Percentiles rank a stretch among this genome's conserved stretches.
phyloP scores from a whole-genome alignment of 53 echinoderm and acorn worm genomes.

The Holothuria scabra region DNA sequence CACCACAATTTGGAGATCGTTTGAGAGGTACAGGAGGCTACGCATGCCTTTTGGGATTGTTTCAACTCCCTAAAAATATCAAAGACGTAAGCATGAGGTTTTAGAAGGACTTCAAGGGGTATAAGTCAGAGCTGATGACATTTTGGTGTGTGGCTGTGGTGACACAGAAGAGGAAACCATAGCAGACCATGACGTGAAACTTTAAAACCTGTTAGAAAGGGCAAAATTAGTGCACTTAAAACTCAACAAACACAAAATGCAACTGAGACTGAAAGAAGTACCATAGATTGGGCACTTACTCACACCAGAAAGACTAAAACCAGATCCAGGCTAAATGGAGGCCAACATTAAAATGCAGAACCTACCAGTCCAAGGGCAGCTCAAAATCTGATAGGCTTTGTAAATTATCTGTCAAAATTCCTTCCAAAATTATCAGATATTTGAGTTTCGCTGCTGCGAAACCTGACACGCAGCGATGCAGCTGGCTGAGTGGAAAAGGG shows the following conservation, averaged over 20 bases:
- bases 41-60: conserved; percentile 58
- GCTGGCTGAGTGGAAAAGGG: background rate
- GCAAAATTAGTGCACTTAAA: conserved; percentile 31
- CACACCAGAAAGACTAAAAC: conserved; percentile 36
- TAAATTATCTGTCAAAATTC: conserved; percentile 53
- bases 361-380: conserved; percentile 46
- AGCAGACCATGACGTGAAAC: conserved; percentile 52
- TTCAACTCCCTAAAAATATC: too few species aligned
- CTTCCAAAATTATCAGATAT: conserved; percentile 33
- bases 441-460: conserved; percentile 5
- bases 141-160: conserved; percentile 42
- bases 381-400: conserved; percentile 51
- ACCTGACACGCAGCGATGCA: too few species aligned
- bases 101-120: conserved; percentile 47
- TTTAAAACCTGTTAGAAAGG: conserved; percentile 38
- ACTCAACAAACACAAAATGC: conserved; percentile 42
- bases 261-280: conserved; percentile 29
- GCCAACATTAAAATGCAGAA: conserved; percentile 52
- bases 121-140: conserved; percentile 51
- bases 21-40: conserved; percentile 47
- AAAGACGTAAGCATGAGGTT: conserved; percentile 45
- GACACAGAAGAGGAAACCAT: conserved; percentile 17
- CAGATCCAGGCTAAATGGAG: conserved; percentile 27
- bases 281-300: conserved; percentile 59
- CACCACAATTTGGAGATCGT: conserved; percentile 59